Conservation (phyloP, 2,113 vertebrate species). For the Galeopterus variegatus region DNA sequence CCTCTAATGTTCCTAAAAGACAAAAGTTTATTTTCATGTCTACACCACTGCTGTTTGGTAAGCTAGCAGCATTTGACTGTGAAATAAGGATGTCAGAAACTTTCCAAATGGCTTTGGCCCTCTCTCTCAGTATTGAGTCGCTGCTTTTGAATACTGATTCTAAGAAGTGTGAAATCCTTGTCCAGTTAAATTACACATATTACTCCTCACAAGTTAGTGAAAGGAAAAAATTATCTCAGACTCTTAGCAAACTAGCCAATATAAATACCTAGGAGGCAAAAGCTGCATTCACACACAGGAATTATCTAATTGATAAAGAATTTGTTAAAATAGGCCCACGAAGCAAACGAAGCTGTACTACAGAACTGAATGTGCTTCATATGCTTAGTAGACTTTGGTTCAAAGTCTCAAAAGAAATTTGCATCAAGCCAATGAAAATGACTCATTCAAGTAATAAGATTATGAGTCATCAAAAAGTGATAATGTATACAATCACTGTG, state of each 20-base stretch:
- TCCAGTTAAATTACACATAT: conserved; percentile 5
- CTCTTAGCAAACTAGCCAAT: background rate
- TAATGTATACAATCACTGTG: background rate
- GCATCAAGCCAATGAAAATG: background rate
- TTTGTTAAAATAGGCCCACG: background rate
- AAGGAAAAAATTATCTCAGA: background rate
- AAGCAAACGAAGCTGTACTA: background rate
- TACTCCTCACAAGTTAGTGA: background rate
- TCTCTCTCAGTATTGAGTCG: background rate
- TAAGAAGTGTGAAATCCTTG: background rate
- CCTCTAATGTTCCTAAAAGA: background rate
- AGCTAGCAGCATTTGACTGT: conserved; percentile 43
- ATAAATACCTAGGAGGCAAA: background rate
- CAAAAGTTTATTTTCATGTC: background rate
- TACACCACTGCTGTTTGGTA: background rate
- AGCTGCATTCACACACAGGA: background rate
- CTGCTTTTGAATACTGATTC: conserved; percentile 7
- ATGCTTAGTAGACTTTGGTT: background rate
- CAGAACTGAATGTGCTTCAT: background rate
- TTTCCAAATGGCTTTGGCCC: conserved; percentile 6
- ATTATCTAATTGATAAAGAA: background rate
- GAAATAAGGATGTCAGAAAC: conserved; percentile 7
- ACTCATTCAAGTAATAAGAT: background rate
- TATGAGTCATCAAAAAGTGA: background rate
- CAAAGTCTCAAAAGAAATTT: conserved; percentile 1